Evolutionary conservation across 2,888 invertebrate genomes (phyloP).

Genomic region (Plagodis pulveraria): DNA sequence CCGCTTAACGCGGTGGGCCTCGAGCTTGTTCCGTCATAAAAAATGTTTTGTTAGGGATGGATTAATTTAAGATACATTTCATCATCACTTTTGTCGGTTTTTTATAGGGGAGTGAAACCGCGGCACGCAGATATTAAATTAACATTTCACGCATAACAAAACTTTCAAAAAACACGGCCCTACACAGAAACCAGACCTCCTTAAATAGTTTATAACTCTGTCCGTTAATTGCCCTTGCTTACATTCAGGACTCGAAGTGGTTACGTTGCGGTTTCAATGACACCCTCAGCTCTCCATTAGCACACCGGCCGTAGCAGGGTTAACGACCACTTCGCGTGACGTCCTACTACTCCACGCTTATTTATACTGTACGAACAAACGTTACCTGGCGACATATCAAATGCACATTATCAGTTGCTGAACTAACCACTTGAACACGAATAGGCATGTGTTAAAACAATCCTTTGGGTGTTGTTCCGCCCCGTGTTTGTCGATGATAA

Average conservation of each 20-base stretch:
- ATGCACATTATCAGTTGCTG: slow-evolving; percentile 70
- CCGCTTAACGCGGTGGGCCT: too few species aligned
- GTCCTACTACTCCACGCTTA: slow-evolving; percentile 74
- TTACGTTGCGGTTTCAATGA: slow-evolving; percentile 70
- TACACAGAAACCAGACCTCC: slow-evolving; percentile 22
- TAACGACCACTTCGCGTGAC: slow-evolving; percentile 81
- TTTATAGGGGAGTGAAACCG: too few species aligned
- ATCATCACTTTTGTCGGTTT: too few species aligned
- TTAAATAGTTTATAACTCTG: slow-evolving; percentile 43
- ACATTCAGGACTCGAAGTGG: slow-evolving; percentile 60
- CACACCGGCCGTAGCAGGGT: slow-evolving; percentile 66
- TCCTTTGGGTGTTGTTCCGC: slow-evolving; percentile 18
- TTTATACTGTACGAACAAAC: slow-evolving; percentile 77
- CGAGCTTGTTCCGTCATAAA: too few species aligned
- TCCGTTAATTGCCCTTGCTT: slow-evolving; percentile 66
- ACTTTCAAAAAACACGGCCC: not conserved
- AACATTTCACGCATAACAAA: too few species aligned
- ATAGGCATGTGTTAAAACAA: slow-evolving; percentile 25
- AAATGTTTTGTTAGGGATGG: too few species aligned
- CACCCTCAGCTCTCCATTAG: slow-evolving; percentile 77
- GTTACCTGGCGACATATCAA: slow-evolving; percentile 77
- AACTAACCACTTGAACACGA: slow-evolving; percentile 31
- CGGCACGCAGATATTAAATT: too few species aligned
- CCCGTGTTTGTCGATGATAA: slow-evolving; percentile 7
- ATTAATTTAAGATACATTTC: too few species aligned